Evolutionary conservation across 92 coral and sea anemone genomes (phyloP).

Genomic region (Parazoanthus swiftii): DNA sequence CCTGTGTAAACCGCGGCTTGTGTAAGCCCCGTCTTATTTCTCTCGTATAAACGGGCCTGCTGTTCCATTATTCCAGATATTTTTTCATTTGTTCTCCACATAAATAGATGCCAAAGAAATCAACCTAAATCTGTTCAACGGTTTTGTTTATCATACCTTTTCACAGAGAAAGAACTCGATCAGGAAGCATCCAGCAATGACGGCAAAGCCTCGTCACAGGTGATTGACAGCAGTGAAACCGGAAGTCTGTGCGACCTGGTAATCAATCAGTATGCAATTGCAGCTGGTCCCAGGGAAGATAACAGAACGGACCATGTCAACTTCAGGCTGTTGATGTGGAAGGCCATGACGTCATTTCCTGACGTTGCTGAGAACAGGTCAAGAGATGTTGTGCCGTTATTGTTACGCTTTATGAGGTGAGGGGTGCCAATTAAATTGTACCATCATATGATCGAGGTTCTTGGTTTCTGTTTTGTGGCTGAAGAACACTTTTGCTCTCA

Average conservation of each 20-base stretch:
- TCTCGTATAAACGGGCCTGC: too few species aligned
- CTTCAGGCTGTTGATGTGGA: constrained; percentile 89
- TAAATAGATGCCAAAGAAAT: too few species aligned
- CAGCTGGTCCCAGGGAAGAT: constrained; percentile 71
- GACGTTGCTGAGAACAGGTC: constrained; percentile 84
- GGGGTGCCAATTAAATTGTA: not conserved
- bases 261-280: constrained; percentile 44
- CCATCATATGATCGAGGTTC: too few species aligned
- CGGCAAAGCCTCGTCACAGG: not conserved
- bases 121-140: not conserved
- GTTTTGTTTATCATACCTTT: not conserved
- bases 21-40: too few species aligned
- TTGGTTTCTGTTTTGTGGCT: not conserved
- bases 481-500: too few species aligned
- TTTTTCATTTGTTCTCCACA: too few species aligned
- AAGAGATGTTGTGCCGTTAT: constrained; percentile 81
- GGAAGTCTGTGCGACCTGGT: constrained; percentile 49
- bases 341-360: constrained; percentile 90
- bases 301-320: constrained; percentile 83
- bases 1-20: too few species aligned
- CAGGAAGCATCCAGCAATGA: not conserved
- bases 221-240: constrained; percentile 25
- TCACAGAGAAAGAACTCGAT: constrained; percentile 28
- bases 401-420: constrained; percentile 86
- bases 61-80: too few species aligned